Evolutionary conservation across 1,140 invertebrate genomes (phyloP).

Genomic region (Aphis gossypii): DNA sequence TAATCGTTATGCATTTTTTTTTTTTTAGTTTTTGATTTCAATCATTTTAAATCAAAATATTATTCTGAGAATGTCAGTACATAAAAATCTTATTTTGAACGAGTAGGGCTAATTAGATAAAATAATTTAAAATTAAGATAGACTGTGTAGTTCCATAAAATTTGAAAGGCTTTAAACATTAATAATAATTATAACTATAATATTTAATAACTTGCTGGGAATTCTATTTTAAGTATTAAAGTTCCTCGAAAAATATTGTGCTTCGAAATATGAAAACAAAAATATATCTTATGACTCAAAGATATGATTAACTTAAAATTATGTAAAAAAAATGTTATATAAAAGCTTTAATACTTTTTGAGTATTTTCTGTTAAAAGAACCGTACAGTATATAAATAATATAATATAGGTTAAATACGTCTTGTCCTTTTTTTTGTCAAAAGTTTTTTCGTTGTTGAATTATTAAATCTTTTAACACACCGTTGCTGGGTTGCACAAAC

Average conservation of each 20-base stretch:
- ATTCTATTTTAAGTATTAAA: background rate
- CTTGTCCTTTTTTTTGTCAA: background rate
- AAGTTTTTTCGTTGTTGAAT: background rate
- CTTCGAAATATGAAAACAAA: background rate
- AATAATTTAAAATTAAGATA: background rate
- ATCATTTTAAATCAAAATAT: background rate
- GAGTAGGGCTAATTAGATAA: background rate
- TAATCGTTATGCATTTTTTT: too few species aligned
- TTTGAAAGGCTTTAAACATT: background rate
- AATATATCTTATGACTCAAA: too few species aligned
- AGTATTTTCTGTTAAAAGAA: background rate
- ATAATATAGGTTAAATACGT: background rate
- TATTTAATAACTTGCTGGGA: background rate
- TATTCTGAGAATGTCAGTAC: background rate
- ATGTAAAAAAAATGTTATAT: background rate
- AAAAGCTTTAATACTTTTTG: background rate
- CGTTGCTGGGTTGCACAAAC: background rate
- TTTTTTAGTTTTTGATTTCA: background rate
- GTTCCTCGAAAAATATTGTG: background rate
- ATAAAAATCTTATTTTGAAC: background rate
- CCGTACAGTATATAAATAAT: too few species aligned
- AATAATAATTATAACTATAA: background rate
- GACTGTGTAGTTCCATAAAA: background rate
- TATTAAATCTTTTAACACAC: too few species aligned
- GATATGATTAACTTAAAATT: background rate